Conservation (phyloP, 1,140 invertebrate species). For the Luehdorfia chinensis region DNA sequence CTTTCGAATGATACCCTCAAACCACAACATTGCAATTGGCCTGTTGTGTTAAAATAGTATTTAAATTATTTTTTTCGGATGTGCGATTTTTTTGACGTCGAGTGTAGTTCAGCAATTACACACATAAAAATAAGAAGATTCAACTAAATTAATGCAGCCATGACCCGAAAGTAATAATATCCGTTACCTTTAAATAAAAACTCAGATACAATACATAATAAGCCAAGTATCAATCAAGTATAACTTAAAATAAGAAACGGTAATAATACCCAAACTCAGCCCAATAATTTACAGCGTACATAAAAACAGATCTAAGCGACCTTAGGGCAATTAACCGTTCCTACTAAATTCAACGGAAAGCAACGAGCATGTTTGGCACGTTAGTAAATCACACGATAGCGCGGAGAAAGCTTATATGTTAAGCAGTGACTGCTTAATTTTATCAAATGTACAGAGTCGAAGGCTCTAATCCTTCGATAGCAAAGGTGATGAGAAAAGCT, state of each 20-base stretch:
- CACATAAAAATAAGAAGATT: too few relatives aligned
- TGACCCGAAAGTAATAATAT: too few relatives aligned
- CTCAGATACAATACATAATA: too few relatives aligned
- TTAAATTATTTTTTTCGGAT: too few relatives aligned
- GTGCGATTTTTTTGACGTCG: too few relatives aligned
- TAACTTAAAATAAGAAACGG: conserved; percentile 17
- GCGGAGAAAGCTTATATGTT: conserved; percentile 27
- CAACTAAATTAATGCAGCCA: too few relatives aligned
- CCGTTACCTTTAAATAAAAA: too few relatives aligned
- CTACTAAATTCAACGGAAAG: conserved; percentile 26
- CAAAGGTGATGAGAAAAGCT: conserved; percentile 12
- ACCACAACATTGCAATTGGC: too few relatives aligned
- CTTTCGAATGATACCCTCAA: too few relatives aligned
- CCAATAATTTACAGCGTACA: conserved; percentile 15
- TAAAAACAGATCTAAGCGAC: conserved; percentile 15
- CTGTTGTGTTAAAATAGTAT: too few relatives aligned
- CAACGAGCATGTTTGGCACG: conserved; percentile 30
- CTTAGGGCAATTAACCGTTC: conserved; percentile 18
- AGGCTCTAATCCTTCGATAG: conserved; percentile 3
- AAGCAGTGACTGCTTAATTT: conserved; percentile 11
- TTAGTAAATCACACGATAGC: conserved; percentile 37
- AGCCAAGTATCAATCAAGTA: conserved; percentile 13
- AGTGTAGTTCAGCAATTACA: too few relatives aligned
- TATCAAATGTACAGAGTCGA: conserved; percentile 3
- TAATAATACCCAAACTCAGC: conserved; percentile 7